Percentiles rank a stretch among this genome's conserved stretches.
These are phyloP conservation scores for Erynnis tages DNA, from an alignment of 2,888 invertebrate species.

Conservation along the genomic window DNA sequence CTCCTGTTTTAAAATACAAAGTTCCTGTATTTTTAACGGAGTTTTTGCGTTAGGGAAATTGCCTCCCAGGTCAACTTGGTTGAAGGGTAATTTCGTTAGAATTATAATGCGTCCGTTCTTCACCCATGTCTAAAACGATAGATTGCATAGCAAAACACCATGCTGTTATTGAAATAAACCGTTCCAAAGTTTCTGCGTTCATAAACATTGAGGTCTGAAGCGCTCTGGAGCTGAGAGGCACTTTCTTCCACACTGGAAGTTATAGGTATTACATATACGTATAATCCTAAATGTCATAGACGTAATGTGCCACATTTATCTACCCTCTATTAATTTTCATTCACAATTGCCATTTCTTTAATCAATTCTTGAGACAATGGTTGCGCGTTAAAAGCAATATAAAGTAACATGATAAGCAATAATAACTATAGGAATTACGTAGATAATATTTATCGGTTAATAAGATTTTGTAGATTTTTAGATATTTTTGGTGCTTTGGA, in stretches of 20 bases:
- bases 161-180: not conserved
- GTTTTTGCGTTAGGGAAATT: slow-evolving; percentile 17
- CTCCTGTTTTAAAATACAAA: slow-evolving; percentile 47
- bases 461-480: slow-evolving; percentile 62
- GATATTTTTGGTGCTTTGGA: slow-evolving; percentile 72
- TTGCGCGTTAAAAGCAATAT: slow-evolving; percentile 76
- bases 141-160: not conserved
- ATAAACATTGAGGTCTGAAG: not conserved
- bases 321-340: not conserved
- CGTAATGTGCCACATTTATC: slow-evolving; percentile 46
- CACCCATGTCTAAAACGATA: not conserved
- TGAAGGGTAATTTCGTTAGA: slow-evolving; percentile 1
- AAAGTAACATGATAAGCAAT: slow-evolving; percentile 75
- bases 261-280: slow-evolving; percentile 55
- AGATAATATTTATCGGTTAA: slow-evolving; percentile 55
- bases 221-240: slow-evolving; percentile 42
- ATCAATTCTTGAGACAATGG: slow-evolving; percentile 57
- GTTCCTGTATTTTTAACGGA: slow-evolving; percentile 40
- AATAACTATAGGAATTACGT: slow-evolving; percentile 61
- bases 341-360: slow-evolving; percentile 45
- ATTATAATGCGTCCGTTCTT: not conserved
- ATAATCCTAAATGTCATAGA: slow-evolving; percentile 57
- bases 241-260: slow-evolving; percentile 47
- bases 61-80: not conserved
- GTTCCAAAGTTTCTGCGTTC: not conserved